A percentile compares a stretch with the other conserved stretches of the same genome.
phyloP scores from a whole-genome alignment of 30 jellyfish, hydroid and myxozoan genomes.

The Aurelia sp. region DNA sequence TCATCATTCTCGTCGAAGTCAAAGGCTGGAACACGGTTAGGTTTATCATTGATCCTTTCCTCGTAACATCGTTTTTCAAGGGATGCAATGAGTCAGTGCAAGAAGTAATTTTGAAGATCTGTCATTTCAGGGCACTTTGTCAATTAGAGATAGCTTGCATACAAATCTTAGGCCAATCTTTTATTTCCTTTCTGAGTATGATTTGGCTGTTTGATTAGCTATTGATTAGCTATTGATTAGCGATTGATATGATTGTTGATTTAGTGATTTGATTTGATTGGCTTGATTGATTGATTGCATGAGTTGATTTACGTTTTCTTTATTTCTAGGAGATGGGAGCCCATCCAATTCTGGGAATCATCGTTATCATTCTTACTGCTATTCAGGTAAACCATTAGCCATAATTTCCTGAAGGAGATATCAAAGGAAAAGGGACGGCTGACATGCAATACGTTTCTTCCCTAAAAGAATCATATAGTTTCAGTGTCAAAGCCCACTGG shows the following conservation, averaged over 20 bases:
- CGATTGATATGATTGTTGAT: neutral
- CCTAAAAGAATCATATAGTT: no score
- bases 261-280: neutral
- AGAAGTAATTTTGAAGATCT: no score
- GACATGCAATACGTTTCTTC: no score
- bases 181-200: no score
- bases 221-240: neutral
- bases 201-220: neutral
- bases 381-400: constrained; percentile 30
- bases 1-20: constrained; percentile 57
- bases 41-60: no score
- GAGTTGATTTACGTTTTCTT: neutral
- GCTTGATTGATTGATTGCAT: neutral
- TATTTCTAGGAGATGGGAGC: constrained; percentile 65
- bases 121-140: no score
- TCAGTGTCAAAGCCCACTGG: no score
- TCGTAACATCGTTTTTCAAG: no score
- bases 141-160: no score
- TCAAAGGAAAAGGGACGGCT: neutral
- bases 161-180: no score
- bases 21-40: constrained; percentile 68
- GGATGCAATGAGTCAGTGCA: no score
- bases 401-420: neutral
- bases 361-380: constrained; percentile 13
- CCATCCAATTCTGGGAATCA: constrained; percentile 61